A percentile compares a stretch with the other conserved stretches of the same genome.
phyloP scores from a whole-genome alignment of 2,113 vertebrate species.

The Chaetops frenatus region DNA sequence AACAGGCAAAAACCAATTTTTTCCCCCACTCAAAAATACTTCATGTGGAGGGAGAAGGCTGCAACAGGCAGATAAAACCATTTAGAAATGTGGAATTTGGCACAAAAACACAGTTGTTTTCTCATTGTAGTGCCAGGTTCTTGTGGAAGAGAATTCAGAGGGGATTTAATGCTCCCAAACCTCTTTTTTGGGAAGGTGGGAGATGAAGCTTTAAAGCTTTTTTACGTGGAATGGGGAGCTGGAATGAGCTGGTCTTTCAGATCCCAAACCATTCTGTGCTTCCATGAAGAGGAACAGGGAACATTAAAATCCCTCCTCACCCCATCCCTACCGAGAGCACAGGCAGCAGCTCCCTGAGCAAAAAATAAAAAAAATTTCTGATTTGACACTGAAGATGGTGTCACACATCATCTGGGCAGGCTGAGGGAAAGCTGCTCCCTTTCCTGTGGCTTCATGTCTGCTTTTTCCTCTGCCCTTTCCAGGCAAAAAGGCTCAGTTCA shows the following conservation, averaged over 20 bases:
- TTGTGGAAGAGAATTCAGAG: fast-evolving
- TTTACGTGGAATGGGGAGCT: neutral
- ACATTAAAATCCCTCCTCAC: neutral
- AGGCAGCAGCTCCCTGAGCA: neutral
- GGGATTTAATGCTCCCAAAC: neutral
- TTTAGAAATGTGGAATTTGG: neutral
- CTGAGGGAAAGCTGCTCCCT: neutral
- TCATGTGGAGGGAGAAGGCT: neutral
- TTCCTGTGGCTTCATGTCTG: neutral
- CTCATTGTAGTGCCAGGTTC: neutral
- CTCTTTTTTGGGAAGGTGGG: neutral
- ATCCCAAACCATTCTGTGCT: neutral
- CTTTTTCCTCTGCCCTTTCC: constrained; percentile 2
- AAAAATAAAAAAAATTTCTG: neutral
- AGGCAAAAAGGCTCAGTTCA: neutral
- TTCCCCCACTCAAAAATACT: neutral
- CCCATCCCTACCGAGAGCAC: neutral
- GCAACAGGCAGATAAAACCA: neutral
- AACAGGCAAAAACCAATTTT: neutral
- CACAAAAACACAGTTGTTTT: neutral
- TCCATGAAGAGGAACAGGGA: neutral
- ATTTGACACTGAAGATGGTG: neutral
- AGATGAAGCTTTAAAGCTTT: neutral
- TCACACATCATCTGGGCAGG: neutral
- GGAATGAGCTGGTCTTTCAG: neutral